Conservation (phyloP, 2,797 vertebrate genomes). For the Cossypha dichroa region DNA sequence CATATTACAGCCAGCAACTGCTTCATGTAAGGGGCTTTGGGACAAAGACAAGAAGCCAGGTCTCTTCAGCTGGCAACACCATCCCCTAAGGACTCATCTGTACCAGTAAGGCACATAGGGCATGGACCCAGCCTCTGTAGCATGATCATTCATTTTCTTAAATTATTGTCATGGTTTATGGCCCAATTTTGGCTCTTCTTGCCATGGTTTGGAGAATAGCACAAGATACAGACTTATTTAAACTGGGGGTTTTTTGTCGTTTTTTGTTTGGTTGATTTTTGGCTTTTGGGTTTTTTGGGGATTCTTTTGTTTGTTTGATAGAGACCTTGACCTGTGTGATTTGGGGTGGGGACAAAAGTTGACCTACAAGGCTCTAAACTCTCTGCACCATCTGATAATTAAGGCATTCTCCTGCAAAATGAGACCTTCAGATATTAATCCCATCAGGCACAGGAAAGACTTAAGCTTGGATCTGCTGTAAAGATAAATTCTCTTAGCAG, state of each 20-base stretch:
- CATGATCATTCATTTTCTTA: neutral
- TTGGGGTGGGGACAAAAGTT: neutral
- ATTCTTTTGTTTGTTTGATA: too few relatives aligned
- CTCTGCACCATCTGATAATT: neutral
- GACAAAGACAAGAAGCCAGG: neutral
- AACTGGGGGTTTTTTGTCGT: neutral
- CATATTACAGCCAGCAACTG: neutral
- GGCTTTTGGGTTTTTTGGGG: too few relatives aligned
- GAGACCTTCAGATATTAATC: neutral
- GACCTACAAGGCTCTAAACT: neutral
- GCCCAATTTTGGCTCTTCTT: neutral
- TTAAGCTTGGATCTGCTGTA: neutral
- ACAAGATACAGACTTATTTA: neutral
- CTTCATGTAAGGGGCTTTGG: rapidly evolving
- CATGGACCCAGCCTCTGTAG: neutral
- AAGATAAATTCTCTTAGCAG: neutral
- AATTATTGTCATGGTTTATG: neutral
- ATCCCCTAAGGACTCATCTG: neutral
- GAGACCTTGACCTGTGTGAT: neutral
- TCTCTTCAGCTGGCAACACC: neutral
- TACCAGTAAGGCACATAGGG: neutral
- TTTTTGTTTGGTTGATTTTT: too few relatives aligned
- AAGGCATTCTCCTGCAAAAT: neutral
- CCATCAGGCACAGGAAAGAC: neutral
- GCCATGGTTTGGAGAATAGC: neutral